A percentile compares a stretch with the other conserved stretches of the same genome.
These are phyloP conservation scores for Listrodromus nycthemerus DNA, from an alignment of 2,888 invertebrate genomes.

Conservation along the genomic window DNA sequence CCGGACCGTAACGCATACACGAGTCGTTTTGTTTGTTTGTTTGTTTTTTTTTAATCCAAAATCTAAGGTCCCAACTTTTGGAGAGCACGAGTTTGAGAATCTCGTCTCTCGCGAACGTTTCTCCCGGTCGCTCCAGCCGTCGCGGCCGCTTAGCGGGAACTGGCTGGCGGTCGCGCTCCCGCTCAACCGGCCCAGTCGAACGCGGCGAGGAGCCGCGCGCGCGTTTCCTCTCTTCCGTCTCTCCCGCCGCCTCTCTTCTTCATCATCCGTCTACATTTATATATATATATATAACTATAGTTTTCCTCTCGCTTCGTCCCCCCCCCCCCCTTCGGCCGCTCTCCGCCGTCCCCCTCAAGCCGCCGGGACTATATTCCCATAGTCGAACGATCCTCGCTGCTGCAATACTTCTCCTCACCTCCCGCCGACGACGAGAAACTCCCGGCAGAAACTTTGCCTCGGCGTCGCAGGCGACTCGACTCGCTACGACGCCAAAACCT, in stretches of 20 bases:
- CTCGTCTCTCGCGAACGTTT: constrained; percentile 14
- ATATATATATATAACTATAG: constrained; percentile 16
- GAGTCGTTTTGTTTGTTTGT: neutral
- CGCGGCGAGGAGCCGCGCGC: constrained; percentile 58
- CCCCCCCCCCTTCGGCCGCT: constrained; percentile 16
- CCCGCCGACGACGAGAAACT: constrained; percentile 60
- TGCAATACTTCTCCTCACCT: constrained; percentile 27
- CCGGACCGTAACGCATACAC: constrained; percentile 34
- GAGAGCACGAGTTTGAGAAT: constrained; percentile 2
- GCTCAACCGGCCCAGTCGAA: constrained; percentile 62
- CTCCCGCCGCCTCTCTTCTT: constrained; percentile 7
- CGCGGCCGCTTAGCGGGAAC: constrained; percentile 84
- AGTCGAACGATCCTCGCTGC: constrained; percentile 17
- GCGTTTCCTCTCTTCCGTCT: constrained; percentile 41
- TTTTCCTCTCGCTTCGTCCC: constrained; percentile 35
- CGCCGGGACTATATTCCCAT: constrained; percentile 22
- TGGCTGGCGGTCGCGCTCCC: constrained; percentile 73
- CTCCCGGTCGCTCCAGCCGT: constrained; percentile 78
- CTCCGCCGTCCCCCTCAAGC: neutral
- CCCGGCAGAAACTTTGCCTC: constrained; percentile 65
- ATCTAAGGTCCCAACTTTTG: neutral
- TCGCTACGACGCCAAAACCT: constrained; percentile 21
- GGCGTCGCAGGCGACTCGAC: constrained; percentile 56
- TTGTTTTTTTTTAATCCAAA: neutral
- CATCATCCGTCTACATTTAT: constrained; percentile 16